Percentiles rank a stretch among this genome's conserved stretches.
Evolutionary conservation across 2,888 invertebrate species (phyloP).

Genomic region (Lasioglossum morio): DNA sequence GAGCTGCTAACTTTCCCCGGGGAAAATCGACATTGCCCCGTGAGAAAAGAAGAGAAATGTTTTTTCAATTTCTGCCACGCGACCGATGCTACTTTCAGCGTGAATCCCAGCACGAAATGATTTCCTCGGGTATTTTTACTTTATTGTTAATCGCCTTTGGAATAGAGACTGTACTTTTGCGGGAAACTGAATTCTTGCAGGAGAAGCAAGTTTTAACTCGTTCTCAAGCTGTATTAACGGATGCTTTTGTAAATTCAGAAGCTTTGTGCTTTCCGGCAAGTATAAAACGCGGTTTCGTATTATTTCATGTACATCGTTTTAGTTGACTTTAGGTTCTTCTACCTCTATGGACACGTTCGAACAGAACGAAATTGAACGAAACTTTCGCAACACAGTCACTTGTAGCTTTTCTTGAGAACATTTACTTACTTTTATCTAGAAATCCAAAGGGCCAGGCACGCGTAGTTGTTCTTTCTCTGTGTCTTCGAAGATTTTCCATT

Average conservation of each 20-base stretch:
- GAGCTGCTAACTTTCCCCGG: neutral
- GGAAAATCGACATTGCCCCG: neutral
- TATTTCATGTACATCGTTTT: neutral
- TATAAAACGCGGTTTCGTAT: neutral
- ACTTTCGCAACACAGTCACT: neutral
- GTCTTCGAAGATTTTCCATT: neutral
- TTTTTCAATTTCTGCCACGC: neutral
- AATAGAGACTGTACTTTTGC: neutral
- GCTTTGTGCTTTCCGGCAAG: neutral
- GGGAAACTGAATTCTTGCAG: neutral
- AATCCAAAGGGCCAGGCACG: neutral
- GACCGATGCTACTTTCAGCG: neutral
- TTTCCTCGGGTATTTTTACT: neutral
- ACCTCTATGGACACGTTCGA: neutral
- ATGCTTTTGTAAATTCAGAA: neutral
- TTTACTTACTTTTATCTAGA: neutral
- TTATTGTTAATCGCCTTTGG: conserved; percentile 1
- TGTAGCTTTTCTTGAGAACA: neutral
- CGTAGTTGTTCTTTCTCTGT: neutral
- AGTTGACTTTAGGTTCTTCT: neutral
- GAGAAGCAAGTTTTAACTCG: neutral
- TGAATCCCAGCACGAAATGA: neutral
- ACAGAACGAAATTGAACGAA: neutral
- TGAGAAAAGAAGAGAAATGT: neutral
- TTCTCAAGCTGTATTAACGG: neutral